phyloP scores from a whole-genome alignment of 1,140 invertebrate genomes.

The Cyclina sinensis region DNA sequence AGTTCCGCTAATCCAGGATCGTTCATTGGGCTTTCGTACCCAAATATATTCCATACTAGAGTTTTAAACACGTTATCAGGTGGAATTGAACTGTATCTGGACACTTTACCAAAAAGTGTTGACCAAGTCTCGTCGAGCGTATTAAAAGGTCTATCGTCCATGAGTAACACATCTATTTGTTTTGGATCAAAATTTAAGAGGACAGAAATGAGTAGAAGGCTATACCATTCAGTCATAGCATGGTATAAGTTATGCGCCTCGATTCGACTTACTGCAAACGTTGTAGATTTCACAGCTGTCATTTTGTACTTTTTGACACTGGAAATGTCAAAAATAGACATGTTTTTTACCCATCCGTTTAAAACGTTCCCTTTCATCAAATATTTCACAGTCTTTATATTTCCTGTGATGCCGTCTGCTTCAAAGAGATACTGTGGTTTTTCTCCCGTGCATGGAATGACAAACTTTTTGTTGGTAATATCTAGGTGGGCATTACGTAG shows the following conservation, averaged over 20 bases:
- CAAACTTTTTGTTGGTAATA: not conserved
- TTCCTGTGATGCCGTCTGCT: not conserved
- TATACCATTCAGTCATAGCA: slow-evolving; percentile 84
- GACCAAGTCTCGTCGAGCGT: slow-evolving; percentile 79
- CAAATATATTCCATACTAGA: slow-evolving; percentile 79
- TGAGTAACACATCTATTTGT: slow-evolving; percentile 76
- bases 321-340: not conserved
- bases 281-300: not conserved
- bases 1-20: slow-evolving; percentile 60
- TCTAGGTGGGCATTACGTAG: slow-evolving; percentile 10
- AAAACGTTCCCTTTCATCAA: slow-evolving; percentile 22
- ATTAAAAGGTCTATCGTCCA: slow-evolving; percentile 82
- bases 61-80: slow-evolving; percentile 67
- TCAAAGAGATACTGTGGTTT: not conserved
- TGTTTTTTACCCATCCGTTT: not conserved
- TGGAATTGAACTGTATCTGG: slow-evolving; percentile 62
- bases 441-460: slow-evolving; percentile 20
- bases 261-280: slow-evolving; percentile 78
- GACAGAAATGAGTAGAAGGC: slow-evolving; percentile 80
- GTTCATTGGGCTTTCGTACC: slow-evolving; percentile 81
- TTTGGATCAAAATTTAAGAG: slow-evolving; percentile 76
- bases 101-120: slow-evolving; percentile 75
- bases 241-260: slow-evolving; percentile 85
- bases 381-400: not conserved
- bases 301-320: not conserved